Evolutionary conservation across 1,140 invertebrate species (phyloP).

Genomic region (Drosophila persimilis): DNA sequence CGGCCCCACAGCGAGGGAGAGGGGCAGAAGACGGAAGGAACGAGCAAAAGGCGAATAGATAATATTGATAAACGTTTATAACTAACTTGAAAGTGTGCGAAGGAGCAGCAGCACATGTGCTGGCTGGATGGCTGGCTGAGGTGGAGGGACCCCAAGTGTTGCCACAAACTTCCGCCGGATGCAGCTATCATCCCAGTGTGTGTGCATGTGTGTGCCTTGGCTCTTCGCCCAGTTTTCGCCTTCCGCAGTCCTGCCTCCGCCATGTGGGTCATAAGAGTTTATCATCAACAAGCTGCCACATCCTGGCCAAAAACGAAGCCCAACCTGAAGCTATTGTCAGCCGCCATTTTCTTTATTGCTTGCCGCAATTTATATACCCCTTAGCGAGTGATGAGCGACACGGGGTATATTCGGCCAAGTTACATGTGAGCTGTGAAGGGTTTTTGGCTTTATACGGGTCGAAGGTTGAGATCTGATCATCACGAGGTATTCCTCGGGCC

Average conservation of each 20-base stretch:
- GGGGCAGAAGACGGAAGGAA: neutral
- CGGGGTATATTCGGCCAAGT: constrained; percentile 4
- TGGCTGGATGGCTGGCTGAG: constrained; percentile 16
- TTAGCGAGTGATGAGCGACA: neutral
- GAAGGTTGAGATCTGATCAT: neutral
- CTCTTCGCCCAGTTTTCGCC: constrained; percentile 31
- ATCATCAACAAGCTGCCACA: constrained; percentile 79
- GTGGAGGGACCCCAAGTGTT: constrained; percentile 55
- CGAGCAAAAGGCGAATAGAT: constrained; percentile 41
- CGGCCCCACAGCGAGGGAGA: neutral
- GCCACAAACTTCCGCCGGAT: constrained; percentile 77
- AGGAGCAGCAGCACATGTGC: constrained; percentile 6
- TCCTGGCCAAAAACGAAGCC: constrained; percentile 60
- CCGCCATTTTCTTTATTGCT: constrained; percentile 51
- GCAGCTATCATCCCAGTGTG: constrained; percentile 30
- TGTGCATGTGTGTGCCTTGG: constrained; percentile 16
- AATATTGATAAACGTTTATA: constrained; percentile 80
- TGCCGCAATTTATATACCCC: constrained; percentile 27
- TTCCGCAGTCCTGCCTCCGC: neutral
- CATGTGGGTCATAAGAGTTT: constrained; percentile 77
- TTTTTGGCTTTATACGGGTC: too few relatives aligned
- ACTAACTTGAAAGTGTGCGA: constrained; percentile 69
- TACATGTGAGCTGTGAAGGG: neutral
- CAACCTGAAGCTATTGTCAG: constrained; percentile 55
- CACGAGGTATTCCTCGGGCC: neutral